Percentiles rank a stretch among this genome's conserved stretches.
Conservation (phyloP, 2,113 vertebrate genomes). For the Nothocercus nigrocapillus region DNA sequence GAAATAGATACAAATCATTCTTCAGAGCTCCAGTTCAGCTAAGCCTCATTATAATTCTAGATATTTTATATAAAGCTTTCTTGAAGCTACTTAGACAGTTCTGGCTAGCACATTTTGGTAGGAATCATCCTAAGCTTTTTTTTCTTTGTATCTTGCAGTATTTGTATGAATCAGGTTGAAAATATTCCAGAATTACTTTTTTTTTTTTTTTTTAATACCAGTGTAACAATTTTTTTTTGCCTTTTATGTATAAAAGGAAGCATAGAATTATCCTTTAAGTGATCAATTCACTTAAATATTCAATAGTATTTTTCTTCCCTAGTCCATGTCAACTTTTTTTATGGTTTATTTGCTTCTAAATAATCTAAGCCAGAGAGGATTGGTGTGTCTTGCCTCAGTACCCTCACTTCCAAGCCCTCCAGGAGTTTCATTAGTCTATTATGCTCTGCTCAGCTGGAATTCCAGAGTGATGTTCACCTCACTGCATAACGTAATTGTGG, state of each 20-base stretch:
- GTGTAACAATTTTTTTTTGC: not conserved
- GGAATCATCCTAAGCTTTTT: not conserved
- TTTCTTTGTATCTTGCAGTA: not conserved
- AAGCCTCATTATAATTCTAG: not conserved
- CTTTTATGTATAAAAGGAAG: not conserved
- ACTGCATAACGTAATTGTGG: not conserved
- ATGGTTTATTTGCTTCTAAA: not conserved
- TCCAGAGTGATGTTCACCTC: not conserved
- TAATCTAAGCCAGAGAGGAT: not conserved
- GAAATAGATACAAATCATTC: not conserved
- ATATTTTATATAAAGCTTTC: not conserved
- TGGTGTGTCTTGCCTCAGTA: not conserved
- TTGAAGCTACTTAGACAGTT: not conserved
- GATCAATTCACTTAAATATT: not conserved
- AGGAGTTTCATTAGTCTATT: too few species aligned
- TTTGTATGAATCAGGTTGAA: not conserved
- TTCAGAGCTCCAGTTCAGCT: not conserved
- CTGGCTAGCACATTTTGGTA: not conserved
- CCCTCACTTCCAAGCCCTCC: not conserved
- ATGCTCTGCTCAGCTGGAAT: not conserved
- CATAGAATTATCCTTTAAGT: not conserved
- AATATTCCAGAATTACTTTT: not conserved
- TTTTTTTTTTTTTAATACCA: not conserved
- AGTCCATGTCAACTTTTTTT: not conserved
- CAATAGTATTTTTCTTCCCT: not conserved